Conservation (phyloP, 2,113 vertebrate species). For the Heteronetta atricapilla region DNA sequence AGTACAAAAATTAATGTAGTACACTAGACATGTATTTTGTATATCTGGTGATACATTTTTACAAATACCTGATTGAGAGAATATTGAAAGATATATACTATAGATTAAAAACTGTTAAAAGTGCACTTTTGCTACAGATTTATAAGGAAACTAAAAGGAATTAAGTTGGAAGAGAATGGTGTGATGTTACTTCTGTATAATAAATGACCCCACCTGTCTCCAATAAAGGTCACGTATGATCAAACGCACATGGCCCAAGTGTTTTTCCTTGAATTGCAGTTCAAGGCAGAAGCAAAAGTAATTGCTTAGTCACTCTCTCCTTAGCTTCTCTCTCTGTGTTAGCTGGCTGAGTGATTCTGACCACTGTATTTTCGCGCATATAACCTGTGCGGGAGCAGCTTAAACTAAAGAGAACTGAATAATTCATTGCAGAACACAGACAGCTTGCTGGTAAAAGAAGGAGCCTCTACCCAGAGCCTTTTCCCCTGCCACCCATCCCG, state of each 20-base stretch:
- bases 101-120: conserved; percentile 72
- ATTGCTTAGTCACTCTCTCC: not conserved
- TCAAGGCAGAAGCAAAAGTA: not conserved
- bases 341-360: not conserved
- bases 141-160: conserved; percentile 68
- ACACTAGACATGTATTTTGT: conserved; percentile 74
- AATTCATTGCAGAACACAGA: fast-evolving
- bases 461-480: not conserved
- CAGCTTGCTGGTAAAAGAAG: not conserved
- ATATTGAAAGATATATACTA: conserved; percentile 73
- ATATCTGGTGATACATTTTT: conserved; percentile 76
- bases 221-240: conserved; percentile 71
- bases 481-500: fast-evolving
- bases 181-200: conserved; percentile 65
- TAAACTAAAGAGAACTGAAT: not conserved
- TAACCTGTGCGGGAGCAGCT: not conserved
- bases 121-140: conserved; percentile 77
- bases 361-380: fast-evolving
- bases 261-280: not conserved
- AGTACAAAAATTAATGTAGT: conserved; percentile 34
- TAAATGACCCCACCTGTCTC: conserved; percentile 64
- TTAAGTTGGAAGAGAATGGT: conserved; percentile 54
- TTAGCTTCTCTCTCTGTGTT: not conserved
- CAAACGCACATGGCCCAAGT: not conserved
- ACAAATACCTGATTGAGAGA: conserved; percentile 66